Evolutionary conservation across 2,113 vertebrate species (phyloP).

Genomic region (Rhea pennata): DNA sequence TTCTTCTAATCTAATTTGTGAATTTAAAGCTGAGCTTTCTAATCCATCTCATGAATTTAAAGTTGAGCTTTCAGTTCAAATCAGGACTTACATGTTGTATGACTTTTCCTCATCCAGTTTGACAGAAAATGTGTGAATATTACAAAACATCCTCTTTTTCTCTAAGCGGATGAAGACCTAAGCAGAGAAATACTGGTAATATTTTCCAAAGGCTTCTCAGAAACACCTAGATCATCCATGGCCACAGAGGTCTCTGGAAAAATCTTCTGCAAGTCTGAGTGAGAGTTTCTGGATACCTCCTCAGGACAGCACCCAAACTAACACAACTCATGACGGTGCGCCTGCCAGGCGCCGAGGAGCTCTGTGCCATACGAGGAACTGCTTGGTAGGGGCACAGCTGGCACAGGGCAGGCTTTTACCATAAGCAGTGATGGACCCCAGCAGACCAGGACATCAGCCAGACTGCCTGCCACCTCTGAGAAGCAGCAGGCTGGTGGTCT

Average conservation of each 20-base stretch:
- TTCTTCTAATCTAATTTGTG: neutral
- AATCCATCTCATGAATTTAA: neutral
- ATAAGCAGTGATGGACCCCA: accelerated
- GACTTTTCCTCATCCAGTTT: neutral
- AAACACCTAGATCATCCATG: neutral
- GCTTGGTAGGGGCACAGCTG: neutral
- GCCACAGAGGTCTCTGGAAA: neutral
- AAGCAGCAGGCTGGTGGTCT: neutral
- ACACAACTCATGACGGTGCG: accelerated
- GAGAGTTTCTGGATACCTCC: neutral
- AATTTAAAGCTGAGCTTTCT: neutral
- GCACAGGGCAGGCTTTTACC: neutral
- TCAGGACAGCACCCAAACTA: neutral
- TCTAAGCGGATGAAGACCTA: neutral
- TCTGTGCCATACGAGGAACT: accelerated
- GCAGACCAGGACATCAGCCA: neutral
- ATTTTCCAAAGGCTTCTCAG: neutral
- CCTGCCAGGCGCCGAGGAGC: neutral
- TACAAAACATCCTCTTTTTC: neutral
- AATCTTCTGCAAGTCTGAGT: neutral
- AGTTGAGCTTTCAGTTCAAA: neutral
- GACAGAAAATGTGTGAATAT: neutral
- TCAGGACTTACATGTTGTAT: neutral
- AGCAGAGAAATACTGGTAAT: neutral
- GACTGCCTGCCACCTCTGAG: neutral